phyloP scores from a whole-genome alignment of 2,797 vertebrate genomes.

The Eremophila alpestris region DNA sequence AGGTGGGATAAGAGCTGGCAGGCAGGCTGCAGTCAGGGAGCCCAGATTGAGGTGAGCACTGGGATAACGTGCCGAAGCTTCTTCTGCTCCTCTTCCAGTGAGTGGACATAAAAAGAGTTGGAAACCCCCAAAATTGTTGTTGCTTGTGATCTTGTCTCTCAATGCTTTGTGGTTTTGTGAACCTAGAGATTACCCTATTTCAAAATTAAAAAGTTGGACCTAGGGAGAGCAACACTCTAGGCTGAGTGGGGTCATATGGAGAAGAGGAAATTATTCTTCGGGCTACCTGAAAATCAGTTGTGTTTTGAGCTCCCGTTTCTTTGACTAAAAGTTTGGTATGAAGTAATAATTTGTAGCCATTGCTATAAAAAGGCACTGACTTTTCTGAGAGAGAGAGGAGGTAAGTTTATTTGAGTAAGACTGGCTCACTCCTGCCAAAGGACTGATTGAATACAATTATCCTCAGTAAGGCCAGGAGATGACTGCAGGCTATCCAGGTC shows the following conservation, averaged over 20 bases:
- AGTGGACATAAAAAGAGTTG: neutral
- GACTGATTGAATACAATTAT: constrained; percentile 38
- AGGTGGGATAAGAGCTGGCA: fast-evolving
- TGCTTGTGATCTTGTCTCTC: neutral
- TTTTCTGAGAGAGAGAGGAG: constrained; percentile 6
- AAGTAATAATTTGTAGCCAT: neutral
- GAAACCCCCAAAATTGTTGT: fast-evolving
- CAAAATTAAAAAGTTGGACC: neutral
- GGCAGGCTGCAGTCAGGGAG: neutral
- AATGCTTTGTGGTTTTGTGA: neutral
- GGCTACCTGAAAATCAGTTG: neutral
- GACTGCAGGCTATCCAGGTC: neutral
- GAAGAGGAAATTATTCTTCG: neutral
- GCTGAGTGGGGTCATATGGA: neutral
- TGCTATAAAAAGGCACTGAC: neutral
- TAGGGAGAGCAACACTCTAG: neutral
- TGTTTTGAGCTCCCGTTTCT: neutral
- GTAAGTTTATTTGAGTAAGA: neutral
- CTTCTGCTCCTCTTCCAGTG: neutral
- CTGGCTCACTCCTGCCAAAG: neutral
- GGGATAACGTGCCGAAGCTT: fast-evolving
- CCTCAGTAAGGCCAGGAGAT: neutral
- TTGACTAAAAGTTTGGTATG: neutral
- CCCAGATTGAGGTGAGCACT: neutral
- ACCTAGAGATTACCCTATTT: neutral